Evolutionary conservation across 2,888 invertebrate genomes (phyloP), one percentile per base, ranked within the genome.

Genomic region (Noctua pronuba): DNA sequence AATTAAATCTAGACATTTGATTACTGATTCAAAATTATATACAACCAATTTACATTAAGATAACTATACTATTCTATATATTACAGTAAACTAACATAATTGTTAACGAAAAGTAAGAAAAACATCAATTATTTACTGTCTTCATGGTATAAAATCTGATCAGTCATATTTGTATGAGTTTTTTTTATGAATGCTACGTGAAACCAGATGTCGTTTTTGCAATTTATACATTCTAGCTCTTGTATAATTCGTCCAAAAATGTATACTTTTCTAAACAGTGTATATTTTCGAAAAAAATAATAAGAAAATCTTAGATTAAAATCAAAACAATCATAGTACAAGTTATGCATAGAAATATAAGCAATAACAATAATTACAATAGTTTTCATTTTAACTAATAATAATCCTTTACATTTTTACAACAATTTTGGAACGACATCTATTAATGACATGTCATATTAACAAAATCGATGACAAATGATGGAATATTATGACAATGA

Each of bases 21-120:
- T 90, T 85, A 89, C 84, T 89, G 88, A 91, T 93, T 87, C 91
- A 92, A 93, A 93, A 94, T 93, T 96, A 96, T 96, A 91, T 96
- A 96, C 96, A 96, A 95, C 94, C 95, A 96, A 95, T 96, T 93
- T 95, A 96, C 95, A 96, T 88, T 86, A 92, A 90, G 90, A 88
- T 92, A 92, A 91, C 86, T 88, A 87, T 75, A 77, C 72, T 79
- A 83, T 77, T 78, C 89, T 92, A 91, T 92, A 92, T 91, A 85
- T 89, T 92, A 92, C 90, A 92, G 75, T 89, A 87, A 80, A 79
- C 84, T 88, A 89, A 82, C 82, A 79, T 84, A 82, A 72, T 83
- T 80, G 77, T 82, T 82, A 87, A 86, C 85, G 75, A 86, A 88
- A 87, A 76, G 80, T 86, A 77, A 85, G 78, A 81, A 82, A 88